These are phyloP conservation scores for Tipula confusa DNA, from an alignment of 2,888 invertebrate genomes.

Conservation along the genomic window DNA sequence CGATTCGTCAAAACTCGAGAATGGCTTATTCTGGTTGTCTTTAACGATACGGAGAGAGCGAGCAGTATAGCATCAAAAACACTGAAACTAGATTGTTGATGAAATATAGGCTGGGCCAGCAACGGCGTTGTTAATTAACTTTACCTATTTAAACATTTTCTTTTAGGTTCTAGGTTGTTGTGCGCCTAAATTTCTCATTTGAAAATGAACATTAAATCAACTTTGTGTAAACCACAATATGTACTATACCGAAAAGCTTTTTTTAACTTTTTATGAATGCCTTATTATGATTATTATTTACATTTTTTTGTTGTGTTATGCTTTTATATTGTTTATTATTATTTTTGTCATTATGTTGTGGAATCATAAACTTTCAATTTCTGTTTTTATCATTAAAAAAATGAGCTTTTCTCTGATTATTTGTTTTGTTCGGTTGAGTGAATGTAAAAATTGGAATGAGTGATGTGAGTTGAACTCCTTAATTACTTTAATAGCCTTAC, in stretches of 20 bases:
- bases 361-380: neutral
- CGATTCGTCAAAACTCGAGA: too few species aligned
- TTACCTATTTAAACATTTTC: neutral
- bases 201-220: neutral
- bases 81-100: too few species aligned
- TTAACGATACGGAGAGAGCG: too few species aligned
- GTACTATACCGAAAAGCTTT: neutral
- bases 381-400: neutral
- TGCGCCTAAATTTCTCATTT: neutral
- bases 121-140: neutral
- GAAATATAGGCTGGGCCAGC: too few species aligned
- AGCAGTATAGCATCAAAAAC: too few species aligned
- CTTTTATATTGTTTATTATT: neutral
- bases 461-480: neutral
- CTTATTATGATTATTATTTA: neutral
- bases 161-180: neutral
- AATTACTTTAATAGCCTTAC: neutral
- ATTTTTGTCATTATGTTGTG: neutral
- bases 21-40: too few species aligned
- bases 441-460: neutral
- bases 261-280: neutral
- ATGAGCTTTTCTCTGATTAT: neutral
- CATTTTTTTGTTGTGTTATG: neutral
- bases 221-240: neutral
- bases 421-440: neutral